Percentiles rank a stretch among this genome's conserved stretches.
Evolutionary conservation across 1,140 invertebrate genomes (phyloP).

Genomic region (Trichogramma pretiosum): DNA sequence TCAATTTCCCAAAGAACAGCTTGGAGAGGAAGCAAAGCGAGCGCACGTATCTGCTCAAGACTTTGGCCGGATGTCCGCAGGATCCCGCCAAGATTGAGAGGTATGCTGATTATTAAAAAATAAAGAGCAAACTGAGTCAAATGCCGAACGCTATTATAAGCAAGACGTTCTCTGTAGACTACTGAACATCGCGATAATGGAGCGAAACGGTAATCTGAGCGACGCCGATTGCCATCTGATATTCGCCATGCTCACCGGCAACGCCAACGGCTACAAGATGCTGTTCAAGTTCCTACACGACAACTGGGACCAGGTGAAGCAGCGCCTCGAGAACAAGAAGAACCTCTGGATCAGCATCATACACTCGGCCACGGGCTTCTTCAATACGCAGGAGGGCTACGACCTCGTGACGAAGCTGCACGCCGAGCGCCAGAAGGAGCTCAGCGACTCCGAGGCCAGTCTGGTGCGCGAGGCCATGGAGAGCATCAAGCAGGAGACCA

Average conservation of each 20-base stretch:
- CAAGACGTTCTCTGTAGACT: conserved; percentile 35
- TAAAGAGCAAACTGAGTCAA: not conserved
- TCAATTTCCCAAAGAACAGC: conserved; percentile 56
- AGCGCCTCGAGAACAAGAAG: conserved; percentile 55
- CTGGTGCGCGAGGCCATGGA: conserved; percentile 58
- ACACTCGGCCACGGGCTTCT: conserved; percentile 58
- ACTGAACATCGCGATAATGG: conserved; percentile 57
- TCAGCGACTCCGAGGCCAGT: conserved; percentile 56
- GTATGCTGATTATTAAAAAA: conserved; percentile 24
- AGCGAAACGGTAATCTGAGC: conserved; percentile 58
- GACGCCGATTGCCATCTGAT: conserved; percentile 65
- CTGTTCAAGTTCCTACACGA: conserved; percentile 59
- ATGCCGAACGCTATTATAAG: not conserved
- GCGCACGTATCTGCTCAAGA: conserved; percentile 64
- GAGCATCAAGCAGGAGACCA: conserved; percentile 57
- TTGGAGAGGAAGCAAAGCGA: conserved; percentile 54
- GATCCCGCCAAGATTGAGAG: conserved; percentile 56
- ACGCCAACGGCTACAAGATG: conserved; percentile 56
- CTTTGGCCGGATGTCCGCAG: conserved; percentile 63
- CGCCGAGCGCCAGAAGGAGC: conserved; percentile 49
- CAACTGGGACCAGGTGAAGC: conserved; percentile 57
- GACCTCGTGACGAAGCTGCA: conserved; percentile 57
- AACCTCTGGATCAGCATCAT: conserved; percentile 65
- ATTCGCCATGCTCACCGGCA: conserved; percentile 59
- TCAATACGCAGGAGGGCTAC: conserved; percentile 61